Conservation (phyloP, 2,113 vertebrate species). For the Sinocyclocheilus maitianheensis region DNA sequence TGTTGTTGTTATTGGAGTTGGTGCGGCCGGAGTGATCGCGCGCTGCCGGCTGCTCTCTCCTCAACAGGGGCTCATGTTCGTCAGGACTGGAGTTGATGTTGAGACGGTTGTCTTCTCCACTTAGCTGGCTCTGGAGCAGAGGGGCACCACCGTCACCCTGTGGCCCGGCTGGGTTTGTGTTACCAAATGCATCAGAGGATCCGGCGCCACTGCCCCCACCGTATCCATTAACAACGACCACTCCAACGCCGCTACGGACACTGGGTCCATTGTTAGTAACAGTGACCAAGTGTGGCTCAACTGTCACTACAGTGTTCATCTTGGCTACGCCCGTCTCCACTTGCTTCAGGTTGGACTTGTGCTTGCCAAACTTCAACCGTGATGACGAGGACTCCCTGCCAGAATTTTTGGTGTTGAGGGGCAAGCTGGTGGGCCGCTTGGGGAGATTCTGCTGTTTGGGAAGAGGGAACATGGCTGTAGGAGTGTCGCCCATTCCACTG, state of each 20-base stretch:
- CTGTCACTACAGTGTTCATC: slow-evolving; percentile 85
- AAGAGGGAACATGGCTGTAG: slow-evolving; percentile 87
- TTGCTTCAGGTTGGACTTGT: slow-evolving; percentile 99
- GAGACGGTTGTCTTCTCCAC: slow-evolving; percentile 85
- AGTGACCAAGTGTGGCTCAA: slow-evolving; percentile 84
- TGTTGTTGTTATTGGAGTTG: slow-evolving; percentile 97
- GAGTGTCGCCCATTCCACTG: slow-evolving; percentile 79
- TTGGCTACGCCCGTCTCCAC: slow-evolving; percentile 94
- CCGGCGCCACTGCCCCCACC: slow-evolving; percentile 50
- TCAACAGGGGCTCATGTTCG: slow-evolving; percentile 91
- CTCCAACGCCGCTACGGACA: slow-evolving; percentile 74
- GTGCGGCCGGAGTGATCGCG: slow-evolving; percentile 84
- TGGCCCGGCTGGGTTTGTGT: slow-evolving; percentile 72
- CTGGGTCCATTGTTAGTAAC: slow-evolving; percentile 86
- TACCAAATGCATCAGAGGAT: slow-evolving; percentile 72
- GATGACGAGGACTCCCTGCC: slow-evolving; percentile 86
- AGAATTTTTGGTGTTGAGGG: slow-evolving; percentile 88
- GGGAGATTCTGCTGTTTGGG: slow-evolving; percentile 99
- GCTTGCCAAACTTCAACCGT: slow-evolving; percentile 93
- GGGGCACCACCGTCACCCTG: slow-evolving; percentile 72
- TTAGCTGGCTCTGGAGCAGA: slow-evolving; percentile 84
- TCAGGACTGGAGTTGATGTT: slow-evolving; percentile 97
- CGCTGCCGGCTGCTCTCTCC: slow-evolving; percentile 85
- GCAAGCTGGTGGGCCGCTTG: slow-evolving; percentile 94
- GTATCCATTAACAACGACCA: slow-evolving; percentile 78